These are phyloP conservation scores for Corapipo altera DNA, from an alignment of 2,113 vertebrate species.

Conservation along the genomic window DNA sequence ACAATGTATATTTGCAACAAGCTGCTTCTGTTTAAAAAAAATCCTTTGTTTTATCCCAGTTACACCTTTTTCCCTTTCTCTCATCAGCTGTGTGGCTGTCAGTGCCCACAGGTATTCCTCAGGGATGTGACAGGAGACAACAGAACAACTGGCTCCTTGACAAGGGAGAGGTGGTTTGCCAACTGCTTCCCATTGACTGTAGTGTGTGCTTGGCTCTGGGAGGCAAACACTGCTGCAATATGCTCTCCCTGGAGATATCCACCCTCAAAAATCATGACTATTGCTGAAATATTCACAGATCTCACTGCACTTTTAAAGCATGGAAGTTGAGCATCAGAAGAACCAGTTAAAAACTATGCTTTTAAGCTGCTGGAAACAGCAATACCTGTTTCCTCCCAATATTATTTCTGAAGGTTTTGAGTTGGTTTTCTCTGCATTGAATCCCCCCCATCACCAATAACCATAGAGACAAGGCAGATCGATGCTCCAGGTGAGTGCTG, in stretches of 20 bases:
- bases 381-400: neutral
- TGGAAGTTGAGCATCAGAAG: neutral
- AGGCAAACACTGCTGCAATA: slow-evolving; percentile 13
- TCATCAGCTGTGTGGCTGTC: slow-evolving; percentile 16
- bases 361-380: neutral
- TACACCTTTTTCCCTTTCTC: neutral
- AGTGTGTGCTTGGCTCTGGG: slow-evolving; percentile 56
- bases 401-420: neutral
- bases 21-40: slow-evolving; percentile 18
- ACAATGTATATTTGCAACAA: slow-evolving; percentile 18
- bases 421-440: neutral
- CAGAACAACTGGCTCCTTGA: slow-evolving; percentile 61
- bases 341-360: neutral
- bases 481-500: neutral
- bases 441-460: neutral
- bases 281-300: slow-evolving; percentile 32
- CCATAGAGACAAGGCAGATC: neutral
- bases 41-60: slow-evolving; percentile 12
- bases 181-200: slow-evolving; percentile 63
- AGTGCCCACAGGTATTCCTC: slow-evolving; percentile 66
- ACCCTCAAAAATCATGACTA: neutral
- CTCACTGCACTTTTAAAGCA: neutral
- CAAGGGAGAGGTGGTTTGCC: slow-evolving; percentile 63
- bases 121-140: slow-evolving; percentile 56
- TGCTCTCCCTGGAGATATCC: slow-evolving; percentile 48